Base-by-base conservation (phyloP, 1,140 invertebrate species). In the Ditylenchus dipsaci region DNA sequence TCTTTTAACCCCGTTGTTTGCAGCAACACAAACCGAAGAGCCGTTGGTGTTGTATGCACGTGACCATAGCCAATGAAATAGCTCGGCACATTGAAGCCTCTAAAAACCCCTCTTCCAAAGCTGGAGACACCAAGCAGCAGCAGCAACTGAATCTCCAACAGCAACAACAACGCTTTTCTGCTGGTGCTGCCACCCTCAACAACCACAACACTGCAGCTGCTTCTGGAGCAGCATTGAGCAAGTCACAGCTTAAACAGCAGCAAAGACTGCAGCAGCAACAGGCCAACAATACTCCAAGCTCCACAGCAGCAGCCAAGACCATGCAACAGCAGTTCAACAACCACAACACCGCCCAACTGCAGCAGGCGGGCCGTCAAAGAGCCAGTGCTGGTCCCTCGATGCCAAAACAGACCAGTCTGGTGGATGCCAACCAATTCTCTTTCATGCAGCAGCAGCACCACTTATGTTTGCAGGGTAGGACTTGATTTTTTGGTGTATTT, bases 1-100 rank as follows among this genome's bases (percentile, higher is more conserved):
- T 38, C 11, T 38, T 38, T n/a, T n/a, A n/a, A n/a, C n/a, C n/a
- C n/a, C n/a, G n/a, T n/a, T n/a, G n/a, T n/a, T n/a, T n/a, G n/a
- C n/a, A n/a, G n/a, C n/a, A 45, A 13, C 43, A 13, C n/a, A 13
- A 13, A 45, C 65, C 71, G 68, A 69, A 69, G 45, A 29, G 47
- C n/a, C 68, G 68, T 19, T 70, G 68, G 68, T 70, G 68, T 65
- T 60, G 69, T 33, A 70, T 70, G 68, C 68, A 70, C 29, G 67
- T 59, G 11, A 49, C 60, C 26, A 57, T 70, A 29, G 68, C 68
- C 13, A 23, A 70, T 65, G 63, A 57, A 57, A 70, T 69, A 70
- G 68, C 63, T 21, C 67, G 60, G n/a, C 68, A 70, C 21, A n/a
- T 26, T 13, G 59, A 45, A 19, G 17, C 21, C 43, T 53, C 49